Evolutionary conservation across 1,140 invertebrate species (phyloP), one percentile per base, ranked within the genome.

Genomic region (Harpegnathos saltator): DNA sequence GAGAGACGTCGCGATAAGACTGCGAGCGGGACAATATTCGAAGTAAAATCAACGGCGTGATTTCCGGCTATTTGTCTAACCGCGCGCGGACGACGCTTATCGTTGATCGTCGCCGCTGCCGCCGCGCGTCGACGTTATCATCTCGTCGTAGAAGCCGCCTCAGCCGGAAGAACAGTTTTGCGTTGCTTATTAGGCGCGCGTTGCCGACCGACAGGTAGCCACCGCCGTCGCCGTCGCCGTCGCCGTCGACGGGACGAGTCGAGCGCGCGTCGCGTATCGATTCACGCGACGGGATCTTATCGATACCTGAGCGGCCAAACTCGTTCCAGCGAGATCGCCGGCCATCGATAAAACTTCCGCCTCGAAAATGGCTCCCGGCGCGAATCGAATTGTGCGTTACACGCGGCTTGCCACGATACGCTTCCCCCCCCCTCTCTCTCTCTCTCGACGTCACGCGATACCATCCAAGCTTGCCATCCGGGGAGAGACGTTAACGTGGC

Each of bases 11-110:
- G n/a, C n/a, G n/a, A n/a, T n/a, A n/a, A n/a, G n/a, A 33, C 38
- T 44, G 3, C 38, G 38, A 7, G n/a, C 4, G 52, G 24, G 22
- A 52, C 17, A 66, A 59, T 71, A 44, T 71, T 71, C 38, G 24
- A 22, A 11, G 22, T 14, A 58, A 69, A 48, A 22, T 1, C 11
- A 1, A 9, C 17, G 19, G 11, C 17, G 15, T 56, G 48, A 66
- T 80, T 80, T 80, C 75, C 65, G 52, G 17, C 22, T 11, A 58
- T 80, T 80, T 48, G 24, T 78, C 19, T 22, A 80, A 56, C 56
- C 14, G 44, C 38, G 33, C 26, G 63, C n/a, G 22, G 2, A 69
- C 22, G 33, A 33, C 15, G 54, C 19, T 80, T 80, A 80, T 69
- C 75, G 24, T 44, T 44, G 22, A 3, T 0, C 11, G 50, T 52